These are phyloP conservation scores for Ceratina calcarata DNA, from an alignment of 1,140 invertebrate genomes.

Conservation along the genomic window DNA sequence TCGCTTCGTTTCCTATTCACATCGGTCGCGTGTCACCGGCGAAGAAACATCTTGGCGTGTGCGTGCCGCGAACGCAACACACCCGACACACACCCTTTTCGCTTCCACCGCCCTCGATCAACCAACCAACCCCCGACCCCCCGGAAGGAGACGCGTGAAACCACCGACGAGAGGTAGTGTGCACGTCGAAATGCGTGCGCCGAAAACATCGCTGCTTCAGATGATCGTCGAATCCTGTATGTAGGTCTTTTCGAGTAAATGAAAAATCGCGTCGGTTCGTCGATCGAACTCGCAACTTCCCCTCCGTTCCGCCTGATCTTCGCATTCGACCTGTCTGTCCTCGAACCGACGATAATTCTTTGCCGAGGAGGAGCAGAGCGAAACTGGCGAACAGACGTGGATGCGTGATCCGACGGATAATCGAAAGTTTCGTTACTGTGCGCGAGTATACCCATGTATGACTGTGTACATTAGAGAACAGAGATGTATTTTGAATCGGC, in stretches of 20 bases:
- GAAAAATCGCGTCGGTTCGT: neutral
- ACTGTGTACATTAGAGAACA: neutral
- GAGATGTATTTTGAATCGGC: no score
- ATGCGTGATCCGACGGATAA: constrained; percentile 53
- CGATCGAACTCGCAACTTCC: constrained; percentile 1
- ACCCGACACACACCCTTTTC: constrained; percentile 40
- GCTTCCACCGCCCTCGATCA: constrained; percentile 21
- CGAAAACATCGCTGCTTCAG: neutral
- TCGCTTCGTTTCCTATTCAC: constrained; percentile 66
- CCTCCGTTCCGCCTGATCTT: neutral
- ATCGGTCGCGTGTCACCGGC: constrained; percentile 65
- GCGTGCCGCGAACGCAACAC: constrained; percentile 36
- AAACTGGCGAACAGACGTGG: constrained; percentile 24
- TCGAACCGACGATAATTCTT: no score
- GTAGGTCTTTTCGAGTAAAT: neutral
- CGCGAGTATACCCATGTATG: constrained; percentile 9
- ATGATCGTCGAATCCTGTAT: neutral
- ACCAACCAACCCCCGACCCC: no score
- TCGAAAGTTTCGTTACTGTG: constrained; percentile 54
- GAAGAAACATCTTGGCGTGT: constrained; percentile 46
- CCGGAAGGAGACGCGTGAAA: neutral
- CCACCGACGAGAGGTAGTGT: neutral
- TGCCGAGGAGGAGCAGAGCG: no score
- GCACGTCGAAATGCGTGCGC: neutral
- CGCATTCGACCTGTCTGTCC: neutral